These are phyloP conservation scores for Acridotheres tristis DNA, from an alignment of 2,797 vertebrate species.

Conservation along the genomic window DNA sequence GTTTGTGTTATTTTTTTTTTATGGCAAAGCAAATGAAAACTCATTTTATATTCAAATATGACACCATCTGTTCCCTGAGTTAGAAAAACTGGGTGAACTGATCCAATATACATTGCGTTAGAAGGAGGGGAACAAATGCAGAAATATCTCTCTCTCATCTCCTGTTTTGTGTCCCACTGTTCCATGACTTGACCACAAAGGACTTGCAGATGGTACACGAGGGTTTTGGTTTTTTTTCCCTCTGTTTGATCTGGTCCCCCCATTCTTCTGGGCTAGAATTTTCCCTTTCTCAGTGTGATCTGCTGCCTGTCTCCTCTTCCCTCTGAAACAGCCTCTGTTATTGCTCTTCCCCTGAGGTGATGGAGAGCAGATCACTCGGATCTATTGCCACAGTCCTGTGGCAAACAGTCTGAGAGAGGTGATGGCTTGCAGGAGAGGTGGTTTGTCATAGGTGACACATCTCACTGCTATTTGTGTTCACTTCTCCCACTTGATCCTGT, in stretches of 20 bases:
- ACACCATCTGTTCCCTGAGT: slow-evolving; percentile 66
- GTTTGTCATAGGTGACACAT: not conserved
- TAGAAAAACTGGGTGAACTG: slow-evolving; percentile 68
- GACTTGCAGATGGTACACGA: slow-evolving; percentile 51
- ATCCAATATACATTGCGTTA: slow-evolving; percentile 62
- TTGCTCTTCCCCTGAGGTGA: not conserved
- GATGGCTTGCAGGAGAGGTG: not conserved
- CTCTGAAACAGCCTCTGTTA: not conserved
- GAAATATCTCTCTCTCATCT: slow-evolving; percentile 41
- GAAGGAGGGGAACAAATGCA: slow-evolving; percentile 55
- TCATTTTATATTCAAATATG: slow-evolving; percentile 72
- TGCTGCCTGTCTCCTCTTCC: not conserved
- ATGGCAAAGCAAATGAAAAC: slow-evolving; percentile 68
- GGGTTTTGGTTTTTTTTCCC: not conserved
- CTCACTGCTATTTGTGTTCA: not conserved
- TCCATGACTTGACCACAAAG: slow-evolving; percentile 59
- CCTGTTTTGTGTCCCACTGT: slow-evolving; percentile 46
- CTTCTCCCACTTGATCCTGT: fast-evolving
- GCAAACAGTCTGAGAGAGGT: not conserved
- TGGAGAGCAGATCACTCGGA: not conserved
- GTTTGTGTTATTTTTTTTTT: slow-evolving; percentile 44
- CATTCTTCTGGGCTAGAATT: slow-evolving; percentile 1
- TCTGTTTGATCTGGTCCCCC: slow-evolving; percentile 30
- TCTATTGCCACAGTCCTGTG: not conserved
- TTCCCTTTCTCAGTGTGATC: not conserved